Conservation (phyloP, 1,140 invertebrate genomes). For the Potamilus streckersoni region DNA sequence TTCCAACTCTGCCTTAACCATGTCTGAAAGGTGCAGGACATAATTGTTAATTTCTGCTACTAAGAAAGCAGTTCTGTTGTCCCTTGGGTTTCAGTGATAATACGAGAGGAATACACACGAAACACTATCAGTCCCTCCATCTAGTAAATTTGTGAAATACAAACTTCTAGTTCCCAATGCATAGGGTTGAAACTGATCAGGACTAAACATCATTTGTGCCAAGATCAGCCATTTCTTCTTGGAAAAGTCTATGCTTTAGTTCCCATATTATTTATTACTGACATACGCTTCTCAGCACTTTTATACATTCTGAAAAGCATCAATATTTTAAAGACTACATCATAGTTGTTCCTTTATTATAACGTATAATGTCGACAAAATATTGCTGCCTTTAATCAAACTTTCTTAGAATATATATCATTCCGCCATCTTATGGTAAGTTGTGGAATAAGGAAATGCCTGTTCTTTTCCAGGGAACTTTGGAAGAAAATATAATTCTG, state of each 20-base stretch:
- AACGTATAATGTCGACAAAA: too few relatives aligned
- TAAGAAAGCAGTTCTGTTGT: conserved; percentile 29
- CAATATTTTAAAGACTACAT: too few relatives aligned
- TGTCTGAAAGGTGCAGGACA: background rate
- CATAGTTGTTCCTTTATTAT: too few relatives aligned
- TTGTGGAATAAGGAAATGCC: too few relatives aligned
- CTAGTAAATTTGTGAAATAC: background rate
- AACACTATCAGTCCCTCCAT: background rate
- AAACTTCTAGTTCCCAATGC: background rate
- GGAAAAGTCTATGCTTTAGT: background rate
- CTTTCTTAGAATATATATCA: too few relatives aligned
- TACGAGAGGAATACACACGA: conserved; percentile 2
- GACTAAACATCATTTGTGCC: background rate
- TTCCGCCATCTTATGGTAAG: too few relatives aligned
- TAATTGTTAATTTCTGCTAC: conserved; percentile 22
- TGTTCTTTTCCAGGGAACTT: too few relatives aligned
- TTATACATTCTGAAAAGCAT: too few relatives aligned
- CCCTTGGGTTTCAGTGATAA: conserved; percentile 18
- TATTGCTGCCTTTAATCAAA: too few relatives aligned
- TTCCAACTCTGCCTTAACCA: background rate
- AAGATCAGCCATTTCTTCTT: background rate
- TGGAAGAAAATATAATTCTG: too few relatives aligned
- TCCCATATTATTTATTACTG: too few relatives aligned
- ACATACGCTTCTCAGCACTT: too few relatives aligned
- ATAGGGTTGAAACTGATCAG: background rate